Evolutionary conservation across 2,113 vertebrate genomes (phyloP).

Genomic region (Thunnus thynnus): DNA sequence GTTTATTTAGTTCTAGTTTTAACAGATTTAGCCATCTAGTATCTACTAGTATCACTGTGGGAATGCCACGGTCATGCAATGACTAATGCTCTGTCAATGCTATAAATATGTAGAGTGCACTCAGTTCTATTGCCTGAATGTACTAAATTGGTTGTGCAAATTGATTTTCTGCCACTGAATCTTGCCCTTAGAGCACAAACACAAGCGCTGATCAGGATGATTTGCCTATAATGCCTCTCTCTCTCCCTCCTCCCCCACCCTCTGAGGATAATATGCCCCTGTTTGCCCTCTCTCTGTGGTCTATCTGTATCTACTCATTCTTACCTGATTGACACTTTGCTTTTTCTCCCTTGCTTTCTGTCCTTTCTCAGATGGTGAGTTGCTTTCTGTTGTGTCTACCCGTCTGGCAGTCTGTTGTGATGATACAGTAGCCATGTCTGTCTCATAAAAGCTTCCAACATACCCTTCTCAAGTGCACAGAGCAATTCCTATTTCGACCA

Average conservation of each 20-base stretch:
- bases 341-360: slow-evolving; percentile 85
- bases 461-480: slow-evolving; percentile 22
- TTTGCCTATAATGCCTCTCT: slow-evolving; percentile 63
- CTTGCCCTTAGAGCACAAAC: slow-evolving; percentile 56
- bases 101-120: slow-evolving; percentile 61
- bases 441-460: slow-evolving; percentile 85
- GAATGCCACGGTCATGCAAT: slow-evolving; percentile 22
- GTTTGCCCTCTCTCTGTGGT: slow-evolving; percentile 54
- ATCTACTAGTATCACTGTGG: slow-evolving; percentile 20
- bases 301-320: slow-evolving; percentile 76
- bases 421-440: slow-evolving; percentile 71
- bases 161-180: slow-evolving; percentile 59
- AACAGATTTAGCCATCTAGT: slow-evolving; percentile 40
- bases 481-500: slow-evolving; percentile 49
- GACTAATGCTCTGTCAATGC: slow-evolving; percentile 40
- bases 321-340: slow-evolving; percentile 90
- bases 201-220: slow-evolving; percentile 63
- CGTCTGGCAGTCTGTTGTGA: slow-evolving; percentile 63
- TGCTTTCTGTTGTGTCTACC: slow-evolving; percentile 64
- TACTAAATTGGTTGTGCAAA: slow-evolving; percentile 65
- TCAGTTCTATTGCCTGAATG: slow-evolving; percentile 47
- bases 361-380: slow-evolving; percentile 83
- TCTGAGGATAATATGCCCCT: slow-evolving; percentile 31
- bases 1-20: slow-evolving; percentile 44
- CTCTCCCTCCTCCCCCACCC: not conserved